Percentiles rank a stretch among this genome's conserved stretches.
phyloP scores from a whole-genome alignment of 2,797 vertebrate species.

The Lemur catta region DNA sequence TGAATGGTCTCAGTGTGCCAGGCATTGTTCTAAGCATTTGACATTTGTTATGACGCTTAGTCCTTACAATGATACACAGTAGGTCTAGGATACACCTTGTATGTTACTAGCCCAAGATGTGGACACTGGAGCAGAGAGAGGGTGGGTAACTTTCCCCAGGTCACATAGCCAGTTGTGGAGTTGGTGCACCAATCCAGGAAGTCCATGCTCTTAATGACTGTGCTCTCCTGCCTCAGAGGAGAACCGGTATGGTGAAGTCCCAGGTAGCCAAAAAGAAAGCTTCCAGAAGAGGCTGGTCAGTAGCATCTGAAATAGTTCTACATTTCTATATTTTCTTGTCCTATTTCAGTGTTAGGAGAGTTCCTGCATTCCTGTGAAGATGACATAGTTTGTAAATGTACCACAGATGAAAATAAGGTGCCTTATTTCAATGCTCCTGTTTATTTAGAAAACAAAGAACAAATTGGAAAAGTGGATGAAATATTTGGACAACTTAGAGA shows the following conservation, averaged over 20 bases:
- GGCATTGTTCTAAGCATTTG: background rate
- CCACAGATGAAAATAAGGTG: slow-evolving; percentile 95
- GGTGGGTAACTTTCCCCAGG: background rate
- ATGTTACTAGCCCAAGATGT: background rate
- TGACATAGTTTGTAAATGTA: slow-evolving; percentile 95
- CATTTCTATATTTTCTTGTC: slow-evolving; percentile 36
- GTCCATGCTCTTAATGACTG: background rate
- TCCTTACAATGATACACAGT: background rate
- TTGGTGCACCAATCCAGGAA: background rate
- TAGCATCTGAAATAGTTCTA: background rate
- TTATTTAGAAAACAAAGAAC: slow-evolving; percentile 98
- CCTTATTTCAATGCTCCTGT: slow-evolving; percentile 99
- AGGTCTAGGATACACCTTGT: background rate
- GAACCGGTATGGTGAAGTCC: background rate
- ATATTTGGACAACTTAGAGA: slow-evolving; percentile 97
- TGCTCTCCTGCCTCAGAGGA: background rate
- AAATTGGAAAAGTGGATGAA: slow-evolving; percentile 98
- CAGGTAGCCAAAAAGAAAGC: background rate
- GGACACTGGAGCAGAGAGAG: background rate
- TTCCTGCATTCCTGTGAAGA: slow-evolving; percentile 98
- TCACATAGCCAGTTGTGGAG: background rate
- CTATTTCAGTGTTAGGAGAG: slow-evolving; percentile 91
- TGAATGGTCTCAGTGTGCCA: background rate
- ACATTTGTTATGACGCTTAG: background rate
- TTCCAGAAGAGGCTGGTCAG: background rate